Conservation (phyloP, 2,797 vertebrate genomes). For the Siniperca undulata region DNA sequence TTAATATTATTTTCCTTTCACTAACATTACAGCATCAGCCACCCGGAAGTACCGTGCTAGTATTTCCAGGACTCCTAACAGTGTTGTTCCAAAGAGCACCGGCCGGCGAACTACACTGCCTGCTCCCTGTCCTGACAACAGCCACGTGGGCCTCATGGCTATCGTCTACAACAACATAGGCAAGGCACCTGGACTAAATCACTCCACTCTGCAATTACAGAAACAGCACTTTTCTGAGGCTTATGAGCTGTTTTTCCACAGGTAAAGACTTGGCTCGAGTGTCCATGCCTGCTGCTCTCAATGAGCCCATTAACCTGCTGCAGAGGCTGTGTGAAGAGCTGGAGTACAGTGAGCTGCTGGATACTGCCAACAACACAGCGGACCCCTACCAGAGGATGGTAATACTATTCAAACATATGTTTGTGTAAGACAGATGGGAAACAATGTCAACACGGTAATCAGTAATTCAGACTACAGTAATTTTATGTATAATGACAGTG, state of each 20-base stretch:
- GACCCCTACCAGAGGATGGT: constrained; percentile 95
- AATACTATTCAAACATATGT: neutral
- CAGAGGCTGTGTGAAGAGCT: constrained; percentile 94
- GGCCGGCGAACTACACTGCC: constrained; percentile 85
- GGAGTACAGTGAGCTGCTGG: constrained; percentile 92
- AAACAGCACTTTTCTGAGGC: neutral
- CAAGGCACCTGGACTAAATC: constrained; percentile 50
- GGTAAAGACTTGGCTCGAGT: constrained; percentile 94
- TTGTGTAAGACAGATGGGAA: neutral
- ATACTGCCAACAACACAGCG: constrained; percentile 84
- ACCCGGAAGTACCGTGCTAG: constrained; percentile 84
- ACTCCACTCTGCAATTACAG: accelerated
- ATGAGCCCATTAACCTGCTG: constrained; percentile 88
- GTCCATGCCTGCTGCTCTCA: constrained; percentile 92
- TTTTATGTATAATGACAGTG: neutral
- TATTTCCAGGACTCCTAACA: constrained; percentile 75
- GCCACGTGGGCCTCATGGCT: constrained; percentile 92
- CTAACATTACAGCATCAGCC: constrained; percentile 69
- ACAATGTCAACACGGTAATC: neutral
- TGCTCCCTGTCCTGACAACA: constrained; percentile 86
- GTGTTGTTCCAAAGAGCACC: constrained; percentile 62
- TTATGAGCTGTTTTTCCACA: neutral
- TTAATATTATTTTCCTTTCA: neutral
- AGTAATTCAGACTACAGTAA: too few species aligned
- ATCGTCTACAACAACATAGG: constrained; percentile 95